Conservation (phyloP, 2,888 invertebrate species). For the Euplexia lucipara region DNA sequence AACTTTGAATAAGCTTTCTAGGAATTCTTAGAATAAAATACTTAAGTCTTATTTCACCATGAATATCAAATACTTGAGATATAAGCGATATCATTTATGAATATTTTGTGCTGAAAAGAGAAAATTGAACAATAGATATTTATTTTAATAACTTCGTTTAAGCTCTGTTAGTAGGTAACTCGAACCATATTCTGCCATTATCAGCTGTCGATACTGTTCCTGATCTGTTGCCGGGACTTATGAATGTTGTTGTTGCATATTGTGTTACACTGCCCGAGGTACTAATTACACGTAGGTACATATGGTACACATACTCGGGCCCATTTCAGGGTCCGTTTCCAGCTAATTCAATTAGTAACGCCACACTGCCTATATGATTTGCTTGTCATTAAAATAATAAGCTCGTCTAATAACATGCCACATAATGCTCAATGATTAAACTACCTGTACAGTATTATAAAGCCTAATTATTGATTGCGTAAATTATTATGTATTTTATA, state of each 20-base stretch:
- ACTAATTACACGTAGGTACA: background rate
- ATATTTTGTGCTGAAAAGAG: conserved; percentile 9
- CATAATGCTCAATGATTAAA: background rate
- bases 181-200: background rate
- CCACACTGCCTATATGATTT: background rate
- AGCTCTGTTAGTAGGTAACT: conserved; percentile 20
- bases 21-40: background rate
- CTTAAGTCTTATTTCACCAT: background rate
- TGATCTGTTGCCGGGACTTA: background rate
- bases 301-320: background rate
- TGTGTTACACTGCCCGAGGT: background rate
- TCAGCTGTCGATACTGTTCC: background rate
- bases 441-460: background rate
- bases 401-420: background rate
- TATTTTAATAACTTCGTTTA: conserved; percentile 8
- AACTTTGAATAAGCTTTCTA: background rate
- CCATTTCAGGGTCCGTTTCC: background rate
- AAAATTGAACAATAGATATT: background rate
- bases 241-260: background rate
- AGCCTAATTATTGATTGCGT: too few species aligned
- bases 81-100: background rate
- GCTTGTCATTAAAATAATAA: background rate
- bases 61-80: background rate
- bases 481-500: too few species aligned
- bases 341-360: background rate